These are phyloP conservation scores for Magallana gigas DNA, from an alignment of 1,140 invertebrate genomes.

Conservation along the genomic window DNA sequence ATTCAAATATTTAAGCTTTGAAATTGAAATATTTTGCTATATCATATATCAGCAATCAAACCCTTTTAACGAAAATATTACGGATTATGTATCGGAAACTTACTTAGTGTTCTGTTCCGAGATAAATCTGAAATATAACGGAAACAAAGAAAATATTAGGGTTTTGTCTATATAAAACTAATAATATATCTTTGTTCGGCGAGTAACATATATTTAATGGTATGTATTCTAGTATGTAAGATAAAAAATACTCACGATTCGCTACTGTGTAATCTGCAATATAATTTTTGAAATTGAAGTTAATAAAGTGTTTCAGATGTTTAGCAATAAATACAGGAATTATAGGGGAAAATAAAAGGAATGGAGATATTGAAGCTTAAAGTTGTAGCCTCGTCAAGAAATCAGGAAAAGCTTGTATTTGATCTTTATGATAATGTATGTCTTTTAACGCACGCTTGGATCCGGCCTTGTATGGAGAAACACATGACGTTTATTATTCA, in stretches of 20 bases:
- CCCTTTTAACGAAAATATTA: too few species aligned
- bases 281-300: background rate
- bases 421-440: too few species aligned
- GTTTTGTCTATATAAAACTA: background rate
- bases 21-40: too few species aligned
- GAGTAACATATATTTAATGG: background rate
- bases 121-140: constrained; percentile 6
- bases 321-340: too few species aligned
- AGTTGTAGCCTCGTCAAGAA: too few species aligned
- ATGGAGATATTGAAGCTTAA: too few species aligned
- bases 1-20: too few species aligned
- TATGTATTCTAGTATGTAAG: background rate
- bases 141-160: background rate
- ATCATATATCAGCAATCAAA: too few species aligned
- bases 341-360: too few species aligned
- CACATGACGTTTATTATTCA: constrained; percentile 5
- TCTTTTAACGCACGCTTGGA: background rate
- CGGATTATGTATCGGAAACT: background rate
- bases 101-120: constrained; percentile 7
- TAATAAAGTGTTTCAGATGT: too few species aligned
- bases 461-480: background rate
- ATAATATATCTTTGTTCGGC: background rate
- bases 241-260: constrained; percentile 2
- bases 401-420: too few species aligned
- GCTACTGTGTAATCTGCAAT: background rate